Evolutionary conservation across 2,888 invertebrate genomes (phyloP).

Genomic region (Notodonta ziczac): DNA sequence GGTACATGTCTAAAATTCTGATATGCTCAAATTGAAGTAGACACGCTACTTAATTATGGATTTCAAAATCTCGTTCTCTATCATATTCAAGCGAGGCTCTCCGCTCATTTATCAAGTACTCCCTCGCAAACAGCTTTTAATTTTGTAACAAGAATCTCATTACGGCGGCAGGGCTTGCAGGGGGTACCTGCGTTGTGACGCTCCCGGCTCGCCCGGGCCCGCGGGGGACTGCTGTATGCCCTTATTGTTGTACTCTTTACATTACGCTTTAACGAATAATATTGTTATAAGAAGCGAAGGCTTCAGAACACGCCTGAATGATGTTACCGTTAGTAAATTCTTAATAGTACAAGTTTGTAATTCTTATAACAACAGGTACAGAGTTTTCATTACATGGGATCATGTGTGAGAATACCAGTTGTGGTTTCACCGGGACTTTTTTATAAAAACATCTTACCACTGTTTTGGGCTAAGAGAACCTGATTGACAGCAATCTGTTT

Average conservation of each 20-base stretch:
- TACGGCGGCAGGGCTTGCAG: constrained; percentile 22
- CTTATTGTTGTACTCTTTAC: constrained; percentile 1
- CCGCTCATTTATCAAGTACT: constrained; percentile 43
- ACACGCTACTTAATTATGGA: background rate
- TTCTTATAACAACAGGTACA: too few relatives aligned
- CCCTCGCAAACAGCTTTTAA: constrained; percentile 45
- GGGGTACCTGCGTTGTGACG: background rate
- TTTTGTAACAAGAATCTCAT: constrained; percentile 41
- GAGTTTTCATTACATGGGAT: too few relatives aligned
- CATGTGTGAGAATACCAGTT: too few relatives aligned
- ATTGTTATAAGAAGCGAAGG: background rate
- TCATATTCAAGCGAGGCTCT: constrained; percentile 26
- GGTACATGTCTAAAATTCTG: background rate
- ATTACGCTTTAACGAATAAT: background rate
- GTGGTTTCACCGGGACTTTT: too few relatives aligned
- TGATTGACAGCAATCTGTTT: too few relatives aligned
- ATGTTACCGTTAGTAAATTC: background rate
- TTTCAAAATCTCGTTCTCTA: background rate
- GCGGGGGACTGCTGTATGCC: background rate
- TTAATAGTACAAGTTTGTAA: too few relatives aligned
- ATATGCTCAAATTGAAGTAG: background rate
- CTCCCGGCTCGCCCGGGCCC: background rate
- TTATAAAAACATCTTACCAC: too few relatives aligned
- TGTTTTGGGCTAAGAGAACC: too few relatives aligned
- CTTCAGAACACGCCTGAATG: background rate